phyloP scores from a whole-genome alignment of 2,888 invertebrate species.

The Bedellia somnulentella region DNA sequence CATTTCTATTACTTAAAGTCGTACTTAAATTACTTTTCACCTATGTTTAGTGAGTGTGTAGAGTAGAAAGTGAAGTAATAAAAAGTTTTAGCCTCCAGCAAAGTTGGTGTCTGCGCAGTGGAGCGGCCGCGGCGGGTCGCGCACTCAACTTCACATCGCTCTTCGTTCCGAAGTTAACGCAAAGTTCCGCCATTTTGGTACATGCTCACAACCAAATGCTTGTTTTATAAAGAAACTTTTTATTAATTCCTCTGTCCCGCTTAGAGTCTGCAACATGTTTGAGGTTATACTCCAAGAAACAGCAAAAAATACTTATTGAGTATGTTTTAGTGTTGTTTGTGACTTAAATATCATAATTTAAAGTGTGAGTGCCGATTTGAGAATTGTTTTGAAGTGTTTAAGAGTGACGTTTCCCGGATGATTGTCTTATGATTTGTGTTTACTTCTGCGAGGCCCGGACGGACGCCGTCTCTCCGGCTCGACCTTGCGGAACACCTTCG shows the following conservation, averaged over 20 bases:
- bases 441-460: slow-evolving; percentile 40
- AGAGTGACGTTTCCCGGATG: slow-evolving; percentile 39
- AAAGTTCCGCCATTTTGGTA: slow-evolving; percentile 64
- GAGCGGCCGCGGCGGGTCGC: slow-evolving; percentile 37
- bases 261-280: slow-evolving; percentile 61
- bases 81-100: slow-evolving; percentile 32
- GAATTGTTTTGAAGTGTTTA: slow-evolving; percentile 55
- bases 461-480: slow-evolving; percentile 32
- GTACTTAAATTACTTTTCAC: slow-evolving; percentile 28
- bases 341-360: slow-evolving; percentile 20
- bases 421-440: slow-evolving; percentile 52
- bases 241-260: slow-evolving; percentile 63
- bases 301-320: background rate
- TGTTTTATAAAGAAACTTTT: slow-evolving; percentile 65
- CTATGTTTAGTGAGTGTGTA: slow-evolving; percentile 19
- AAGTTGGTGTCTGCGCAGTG: slow-evolving; percentile 49
- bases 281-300: slow-evolving; percentile 38
- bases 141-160: slow-evolving; percentile 59
- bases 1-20: slow-evolving; percentile 12
- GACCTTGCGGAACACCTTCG: slow-evolving; percentile 31
- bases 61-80: slow-evolving; percentile 35
- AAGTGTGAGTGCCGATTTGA: slow-evolving; percentile 37
- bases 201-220: slow-evolving; percentile 64
- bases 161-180: slow-evolving; percentile 62
- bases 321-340: slow-evolving; percentile 10